A percentile compares a stretch with the other conserved stretches of the same genome.
Conservation (phyloP, 1,140 invertebrate genomes). For the Charaxes varanes region DNA sequence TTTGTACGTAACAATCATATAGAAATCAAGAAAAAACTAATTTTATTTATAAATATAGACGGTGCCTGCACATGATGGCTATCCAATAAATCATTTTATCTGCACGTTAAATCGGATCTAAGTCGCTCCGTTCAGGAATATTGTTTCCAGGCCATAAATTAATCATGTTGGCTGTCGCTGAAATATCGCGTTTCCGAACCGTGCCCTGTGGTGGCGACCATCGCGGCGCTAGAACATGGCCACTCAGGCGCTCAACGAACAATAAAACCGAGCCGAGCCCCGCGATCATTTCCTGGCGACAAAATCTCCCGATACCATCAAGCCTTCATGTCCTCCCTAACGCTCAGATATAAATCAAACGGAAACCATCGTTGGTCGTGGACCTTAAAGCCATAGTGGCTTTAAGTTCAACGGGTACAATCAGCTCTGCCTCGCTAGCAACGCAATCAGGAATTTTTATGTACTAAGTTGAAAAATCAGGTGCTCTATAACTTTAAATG, state of each 20-base stretch:
- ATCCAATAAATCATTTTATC: conserved; percentile 66
- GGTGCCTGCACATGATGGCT: conserved; percentile 18
- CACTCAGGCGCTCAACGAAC: conserved; percentile 39
- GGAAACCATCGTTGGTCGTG: conserved; percentile 36
- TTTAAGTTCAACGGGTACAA: no score
- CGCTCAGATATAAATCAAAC: conserved; percentile 59
- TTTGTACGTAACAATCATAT: no score
- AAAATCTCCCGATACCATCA: conserved; percentile 65
- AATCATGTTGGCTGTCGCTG: conserved; percentile 71
- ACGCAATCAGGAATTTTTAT: no score
- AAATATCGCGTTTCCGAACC: conserved; percentile 60
- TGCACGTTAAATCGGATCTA: conserved; percentile 64
- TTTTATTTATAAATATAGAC: no score
- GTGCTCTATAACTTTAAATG: no score
- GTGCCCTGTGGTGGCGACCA: conserved; percentile 43
- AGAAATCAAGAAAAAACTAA: background rate
- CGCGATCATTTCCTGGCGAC: conserved; percentile 63
- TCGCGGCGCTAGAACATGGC: conserved; percentile 54
- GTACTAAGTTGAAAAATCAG: no score
- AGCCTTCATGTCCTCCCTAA: conserved; percentile 46
- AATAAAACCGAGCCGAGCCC: conserved; percentile 44
- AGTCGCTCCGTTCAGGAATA: conserved; percentile 50
- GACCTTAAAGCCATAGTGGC: no score
- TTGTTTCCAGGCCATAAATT: conserved; percentile 65
- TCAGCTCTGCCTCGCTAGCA: no score